phyloP scores from a whole-genome alignment of 2,113 vertebrate species.

The Strix uralensis region DNA sequence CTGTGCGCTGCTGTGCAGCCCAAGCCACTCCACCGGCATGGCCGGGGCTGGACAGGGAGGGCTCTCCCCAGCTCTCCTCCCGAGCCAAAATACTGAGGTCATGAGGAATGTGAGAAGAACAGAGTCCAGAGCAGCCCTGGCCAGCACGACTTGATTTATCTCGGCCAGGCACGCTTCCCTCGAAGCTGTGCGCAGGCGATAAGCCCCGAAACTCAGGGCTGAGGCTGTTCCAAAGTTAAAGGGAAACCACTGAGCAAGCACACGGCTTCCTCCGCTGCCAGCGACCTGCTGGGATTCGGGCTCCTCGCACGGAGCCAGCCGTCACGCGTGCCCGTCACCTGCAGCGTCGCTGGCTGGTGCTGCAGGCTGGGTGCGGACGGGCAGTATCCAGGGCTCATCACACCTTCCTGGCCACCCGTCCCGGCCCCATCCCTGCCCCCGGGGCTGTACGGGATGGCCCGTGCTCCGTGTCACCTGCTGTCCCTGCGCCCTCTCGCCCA shows the following conservation, averaged over 20 bases:
- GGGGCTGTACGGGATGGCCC: accelerated
- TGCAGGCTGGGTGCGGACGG: not conserved
- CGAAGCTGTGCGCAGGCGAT: not conserved
- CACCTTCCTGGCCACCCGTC: not conserved
- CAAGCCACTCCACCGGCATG: accelerated
- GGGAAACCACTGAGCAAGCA: slow-evolving; percentile 39
- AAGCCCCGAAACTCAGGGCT: not conserved
- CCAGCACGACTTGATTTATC: slow-evolving; percentile 42
- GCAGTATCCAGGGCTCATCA: not conserved
- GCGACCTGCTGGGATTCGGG: not conserved
- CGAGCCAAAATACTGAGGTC: slow-evolving; percentile 40
- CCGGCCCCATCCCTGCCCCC: not conserved
- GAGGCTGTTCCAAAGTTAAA: slow-evolving; percentile 37
- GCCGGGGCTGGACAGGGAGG: not conserved
- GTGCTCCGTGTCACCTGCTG: not conserved
- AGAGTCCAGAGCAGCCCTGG: slow-evolving; percentile 45
- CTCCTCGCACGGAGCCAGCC: not conserved
- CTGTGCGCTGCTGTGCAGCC: not conserved
- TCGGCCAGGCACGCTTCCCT: slow-evolving; percentile 52
- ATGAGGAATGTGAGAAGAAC: slow-evolving; percentile 59
- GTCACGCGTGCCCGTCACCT: not conserved
- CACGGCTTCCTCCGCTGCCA: not conserved
- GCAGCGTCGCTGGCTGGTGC: not conserved
- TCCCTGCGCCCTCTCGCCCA: not conserved
- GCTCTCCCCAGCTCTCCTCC: not conserved